Percentiles rank a stretch among this genome's conserved stretches.
Conservation (phyloP, 2,797 vertebrate genomes). For the Todus mexicanus region DNA sequence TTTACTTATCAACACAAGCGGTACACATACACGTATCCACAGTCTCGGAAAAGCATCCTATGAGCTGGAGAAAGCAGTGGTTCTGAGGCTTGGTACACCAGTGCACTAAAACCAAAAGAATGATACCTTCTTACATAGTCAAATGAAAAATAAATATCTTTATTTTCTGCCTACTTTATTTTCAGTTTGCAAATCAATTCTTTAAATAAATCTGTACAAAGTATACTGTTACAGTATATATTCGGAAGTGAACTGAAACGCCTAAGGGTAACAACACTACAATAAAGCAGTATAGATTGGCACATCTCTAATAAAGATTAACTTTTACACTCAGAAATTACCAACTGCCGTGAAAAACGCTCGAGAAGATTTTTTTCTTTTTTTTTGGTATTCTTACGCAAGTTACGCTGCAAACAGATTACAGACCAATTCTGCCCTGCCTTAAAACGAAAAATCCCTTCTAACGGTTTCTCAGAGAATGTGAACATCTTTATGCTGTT, state of each 20-base stretch:
- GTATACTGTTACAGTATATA: constrained; percentile 83
- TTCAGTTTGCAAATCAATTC: constrained; percentile 80
- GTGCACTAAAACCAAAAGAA: constrained; percentile 77
- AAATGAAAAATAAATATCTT: constrained; percentile 83
- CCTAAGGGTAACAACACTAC: constrained; percentile 80
- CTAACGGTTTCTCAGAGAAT: constrained; percentile 56
- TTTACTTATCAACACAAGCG: constrained; percentile 60
- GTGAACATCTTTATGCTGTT: constrained; percentile 52
- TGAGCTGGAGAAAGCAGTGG: constrained; percentile 64
- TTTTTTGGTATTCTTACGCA: constrained; percentile 72
- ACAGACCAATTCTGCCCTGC: constrained; percentile 61
- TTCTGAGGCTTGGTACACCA: constrained; percentile 66
- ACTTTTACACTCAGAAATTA: constrained; percentile 76
- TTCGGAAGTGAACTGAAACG: constrained; percentile 75
- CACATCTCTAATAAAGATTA: constrained; percentile 81
- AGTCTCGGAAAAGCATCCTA: constrained; percentile 64
- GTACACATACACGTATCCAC: constrained; percentile 55
- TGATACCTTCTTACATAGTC: constrained; percentile 78
- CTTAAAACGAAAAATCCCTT: constrained; percentile 56
- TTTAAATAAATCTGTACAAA: constrained; percentile 83
- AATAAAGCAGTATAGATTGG: constrained; percentile 79
- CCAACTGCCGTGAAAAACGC: constrained; percentile 63
- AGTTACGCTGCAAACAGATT: constrained; percentile 67
- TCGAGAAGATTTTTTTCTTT: neutral
- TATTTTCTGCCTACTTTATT: constrained; percentile 82